Percentiles rank a stretch among this genome's conserved stretches.
Evolutionary conservation across 2,797 vertebrate genomes (phyloP).

Genomic region (Masticophis lateralis): DNA sequence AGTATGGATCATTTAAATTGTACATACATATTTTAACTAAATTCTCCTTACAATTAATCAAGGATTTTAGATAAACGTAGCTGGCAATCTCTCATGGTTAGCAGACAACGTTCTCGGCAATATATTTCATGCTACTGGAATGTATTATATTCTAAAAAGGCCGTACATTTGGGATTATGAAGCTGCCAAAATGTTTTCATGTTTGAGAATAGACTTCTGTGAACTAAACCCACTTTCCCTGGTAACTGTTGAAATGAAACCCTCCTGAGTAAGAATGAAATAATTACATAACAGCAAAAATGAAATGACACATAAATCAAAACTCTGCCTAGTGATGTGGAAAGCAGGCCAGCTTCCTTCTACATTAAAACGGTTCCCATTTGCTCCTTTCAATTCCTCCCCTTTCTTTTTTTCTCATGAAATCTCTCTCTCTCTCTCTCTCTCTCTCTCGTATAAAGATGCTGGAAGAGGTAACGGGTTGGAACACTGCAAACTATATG

Average conservation of each 20-base stretch:
- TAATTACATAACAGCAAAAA: conserved; percentile 33
- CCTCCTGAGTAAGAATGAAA: conserved; percentile 37
- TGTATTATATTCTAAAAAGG: conserved; percentile 48
- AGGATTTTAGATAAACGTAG: background rate
- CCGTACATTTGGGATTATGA: conserved; percentile 51
- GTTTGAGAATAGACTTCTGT: conserved; percentile 48
- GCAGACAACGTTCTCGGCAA: background rate
- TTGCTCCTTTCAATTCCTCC: background rate
- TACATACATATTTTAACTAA: background rate
- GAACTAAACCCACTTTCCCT: conserved; percentile 33
- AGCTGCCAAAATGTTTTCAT: conserved; percentile 50
- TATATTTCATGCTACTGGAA: conserved; percentile 60
- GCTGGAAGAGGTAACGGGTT: conserved; percentile 22
- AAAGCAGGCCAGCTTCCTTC: background rate
- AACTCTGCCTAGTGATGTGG: background rate
- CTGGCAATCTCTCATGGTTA: background rate
- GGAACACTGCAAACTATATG: conserved; percentile 40
- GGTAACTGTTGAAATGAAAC: conserved; percentile 42
- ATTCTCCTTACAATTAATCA: background rate
- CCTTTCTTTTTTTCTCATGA: background rate
- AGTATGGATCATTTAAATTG: background rate
- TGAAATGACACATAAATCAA: conserved; percentile 24
- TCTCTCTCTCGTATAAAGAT: background rate
- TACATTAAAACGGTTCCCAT: background rate
- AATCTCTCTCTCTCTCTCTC: background rate